Conservation (phyloP, 2,797 vertebrate genomes). For the Hoplostethus atlanticus region DNA sequence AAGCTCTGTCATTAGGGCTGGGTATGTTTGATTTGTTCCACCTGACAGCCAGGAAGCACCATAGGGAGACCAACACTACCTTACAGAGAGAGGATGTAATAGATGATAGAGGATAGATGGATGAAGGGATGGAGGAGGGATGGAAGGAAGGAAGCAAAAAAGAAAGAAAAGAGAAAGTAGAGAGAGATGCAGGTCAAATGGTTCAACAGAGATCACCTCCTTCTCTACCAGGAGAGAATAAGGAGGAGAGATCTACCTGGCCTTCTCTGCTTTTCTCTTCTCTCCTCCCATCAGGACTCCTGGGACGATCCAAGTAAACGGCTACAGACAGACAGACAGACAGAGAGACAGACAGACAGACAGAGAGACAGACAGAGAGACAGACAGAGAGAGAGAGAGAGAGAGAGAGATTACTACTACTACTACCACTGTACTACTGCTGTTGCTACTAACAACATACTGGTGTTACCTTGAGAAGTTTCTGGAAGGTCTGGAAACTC, state of each 20-base stretch:
- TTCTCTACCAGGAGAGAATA: too few species aligned
- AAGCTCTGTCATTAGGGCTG: too few species aligned
- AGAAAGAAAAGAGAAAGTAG: background rate
- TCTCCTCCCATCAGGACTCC: constrained; percentile 98
- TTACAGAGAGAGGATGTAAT: too few species aligned
- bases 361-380: constrained; percentile 42
- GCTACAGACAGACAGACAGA: constrained; percentile 73
- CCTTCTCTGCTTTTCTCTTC: constrained; percentile 97
- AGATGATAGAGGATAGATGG: too few species aligned
- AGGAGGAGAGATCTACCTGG: constrained; percentile 84
- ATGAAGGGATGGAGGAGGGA: too few species aligned
- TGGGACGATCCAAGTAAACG: constrained; percentile 91
- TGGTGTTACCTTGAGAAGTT: constrained; percentile 91
- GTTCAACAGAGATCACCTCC: too few species aligned
- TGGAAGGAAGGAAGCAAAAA: too few species aligned
- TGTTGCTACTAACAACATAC: background rate
- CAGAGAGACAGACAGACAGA: constrained; percentile 19
- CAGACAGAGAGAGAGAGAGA: background rate
- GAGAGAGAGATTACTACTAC: too few species aligned
- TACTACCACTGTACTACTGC: too few species aligned
- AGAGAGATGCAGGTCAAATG: background rate
- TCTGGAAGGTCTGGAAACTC: constrained; percentile 93
- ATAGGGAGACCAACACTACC: too few species aligned
- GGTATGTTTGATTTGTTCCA: too few species aligned
- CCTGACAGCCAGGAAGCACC: background rate